These are phyloP conservation scores for Coreius guichenoti DNA, from an alignment of 2,797 vertebrate genomes.

Conservation along the genomic window DNA sequence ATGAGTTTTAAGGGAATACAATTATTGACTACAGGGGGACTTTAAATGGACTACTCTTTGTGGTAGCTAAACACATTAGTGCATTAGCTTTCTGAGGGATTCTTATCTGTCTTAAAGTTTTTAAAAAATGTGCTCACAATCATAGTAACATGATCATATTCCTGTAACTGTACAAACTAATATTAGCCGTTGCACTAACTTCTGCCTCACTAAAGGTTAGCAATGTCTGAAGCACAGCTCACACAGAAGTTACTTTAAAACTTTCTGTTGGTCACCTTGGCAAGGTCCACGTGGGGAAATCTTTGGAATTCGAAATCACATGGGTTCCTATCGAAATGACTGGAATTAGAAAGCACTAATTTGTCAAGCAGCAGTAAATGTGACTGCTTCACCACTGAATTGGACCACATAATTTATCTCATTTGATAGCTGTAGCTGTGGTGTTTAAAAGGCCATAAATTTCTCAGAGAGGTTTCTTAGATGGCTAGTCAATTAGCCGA, in stretches of 20 bases:
- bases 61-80: neutral
- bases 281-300: neutral
- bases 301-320: neutral
- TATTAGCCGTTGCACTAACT: neutral
- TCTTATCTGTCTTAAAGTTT: neutral
- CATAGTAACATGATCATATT: neutral
- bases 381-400: neutral
- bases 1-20: no score
- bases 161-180: neutral
- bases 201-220: neutral
- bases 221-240: neutral
- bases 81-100: neutral
- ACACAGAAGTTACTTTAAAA: neutral
- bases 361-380: neutral
- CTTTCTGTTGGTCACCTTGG: neutral
- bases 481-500: neutral
- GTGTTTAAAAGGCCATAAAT: neutral
- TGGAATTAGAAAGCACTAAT: neutral
- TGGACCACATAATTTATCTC: no score
- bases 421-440: neutral
- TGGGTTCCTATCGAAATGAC: neutral
- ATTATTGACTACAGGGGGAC: no score
- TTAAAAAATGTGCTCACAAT: neutral
- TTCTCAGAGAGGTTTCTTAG: neutral
- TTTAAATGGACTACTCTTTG: neutral